Evolutionary conservation across 1,140 invertebrate species (phyloP), one percentile per base, ranked within the genome.

Genomic region (Monochamus saltuarius): DNA sequence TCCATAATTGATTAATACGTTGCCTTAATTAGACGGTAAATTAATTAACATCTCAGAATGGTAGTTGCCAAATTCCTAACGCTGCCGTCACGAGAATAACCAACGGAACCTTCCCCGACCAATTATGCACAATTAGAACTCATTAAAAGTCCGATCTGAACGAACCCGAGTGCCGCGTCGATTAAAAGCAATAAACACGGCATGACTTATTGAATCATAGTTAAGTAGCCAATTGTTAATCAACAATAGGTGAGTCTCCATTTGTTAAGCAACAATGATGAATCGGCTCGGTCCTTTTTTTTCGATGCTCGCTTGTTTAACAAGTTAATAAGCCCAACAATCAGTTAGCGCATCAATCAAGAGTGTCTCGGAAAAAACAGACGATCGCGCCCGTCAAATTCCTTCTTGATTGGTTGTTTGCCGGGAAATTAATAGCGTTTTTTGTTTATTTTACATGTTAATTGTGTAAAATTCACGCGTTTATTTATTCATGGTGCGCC

Each of bases 381-480:
- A 14, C 16, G 45, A 50, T 14, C 29, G 38, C 59, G 53, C 62
- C 64, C 61, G 70, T 73, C 70, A 73, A 71, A 73, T 73, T 67
- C 69, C 65, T 56, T 50, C 68, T 69, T 74, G 73, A 74, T 74
- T 74, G 69, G 73, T 73, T 73, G 69, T 73, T 73, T 64, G 66
- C 65, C 62, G 63, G 67, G 64, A 70, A 75, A 75, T 75, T 75
- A 75, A 75, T 75, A 70, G 69, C 61, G 63, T 72, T 75, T 75
- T 73, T 75, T 73, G 71, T 73, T 75, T 73, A 72, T 73, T 75
- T 73, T 73, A 69, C 70, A 70, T 75, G 72, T 75, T 75, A 75
- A 75, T 75, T 75, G 73, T 75, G 73, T 75, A 75, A 75, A 75
- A 75, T 75, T 75, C 73, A 75, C 73, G 73, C 73, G 67, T 70